A percentile compares a stretch with the other conserved stretches of the same genome.
These are phyloP conservation scores for Anseranas semipalmata DNA, from an alignment of 2,113 vertebrate genomes.

Conservation along the genomic window DNA sequence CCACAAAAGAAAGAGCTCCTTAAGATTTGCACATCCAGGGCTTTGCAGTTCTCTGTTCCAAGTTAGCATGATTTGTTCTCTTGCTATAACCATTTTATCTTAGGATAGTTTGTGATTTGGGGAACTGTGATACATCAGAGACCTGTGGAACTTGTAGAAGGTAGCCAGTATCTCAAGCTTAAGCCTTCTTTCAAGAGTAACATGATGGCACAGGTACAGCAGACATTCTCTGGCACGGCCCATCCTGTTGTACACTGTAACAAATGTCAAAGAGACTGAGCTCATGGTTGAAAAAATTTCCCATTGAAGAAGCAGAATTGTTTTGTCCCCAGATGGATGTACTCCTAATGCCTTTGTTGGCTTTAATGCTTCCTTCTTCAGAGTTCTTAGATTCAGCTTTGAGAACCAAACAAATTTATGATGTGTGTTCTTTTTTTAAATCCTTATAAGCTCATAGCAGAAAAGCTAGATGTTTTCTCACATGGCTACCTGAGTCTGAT, in stretches of 20 bases:
- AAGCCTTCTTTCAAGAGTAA: neutral
- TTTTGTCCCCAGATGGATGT: neutral
- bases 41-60: neutral
- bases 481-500: neutral
- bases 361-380: neutral
- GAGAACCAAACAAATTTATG: neutral
- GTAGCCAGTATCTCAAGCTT: neutral
- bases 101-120: neutral
- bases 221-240: neutral
- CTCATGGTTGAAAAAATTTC: neutral
- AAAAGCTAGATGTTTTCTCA: neutral
- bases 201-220: neutral
- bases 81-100: neutral
- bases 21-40: neutral
- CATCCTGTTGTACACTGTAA: neutral
- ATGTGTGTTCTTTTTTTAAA: neutral
- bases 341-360: neutral
- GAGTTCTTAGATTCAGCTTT: neutral
- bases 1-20: neutral
- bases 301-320: neutral
- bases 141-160: neutral
- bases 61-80: accelerated
- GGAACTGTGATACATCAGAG: neutral
- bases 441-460: neutral
- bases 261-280: neutral